Percentiles rank a stretch among this genome's conserved stretches.
Evolutionary conservation across 2,113 vertebrate genomes (phyloP).

Genomic region (Cygnus atratus): DNA sequence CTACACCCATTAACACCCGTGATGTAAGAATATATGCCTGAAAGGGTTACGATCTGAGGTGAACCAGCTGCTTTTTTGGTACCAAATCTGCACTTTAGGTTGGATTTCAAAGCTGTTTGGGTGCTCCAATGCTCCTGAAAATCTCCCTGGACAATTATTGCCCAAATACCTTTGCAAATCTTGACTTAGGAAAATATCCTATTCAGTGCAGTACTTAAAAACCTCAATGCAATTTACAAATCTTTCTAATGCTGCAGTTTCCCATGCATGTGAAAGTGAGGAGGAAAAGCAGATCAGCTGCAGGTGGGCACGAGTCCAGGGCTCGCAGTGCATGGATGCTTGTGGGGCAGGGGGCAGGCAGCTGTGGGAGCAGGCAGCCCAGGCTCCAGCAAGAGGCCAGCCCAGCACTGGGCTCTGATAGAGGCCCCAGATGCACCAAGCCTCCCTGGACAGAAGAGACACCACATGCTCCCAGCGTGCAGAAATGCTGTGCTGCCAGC

Average conservation of each 20-base stretch:
- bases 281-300: conserved; percentile 52
- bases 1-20: background rate
- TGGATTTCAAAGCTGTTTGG: background rate
- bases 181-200: conserved; percentile 41
- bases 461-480: background rate
- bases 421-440: no score
- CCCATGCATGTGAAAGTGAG: conserved; percentile 37
- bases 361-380: background rate
- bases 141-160: background rate
- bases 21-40: background rate
- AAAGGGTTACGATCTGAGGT: background rate
- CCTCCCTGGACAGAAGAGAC: background rate
- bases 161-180: conserved; percentile 55
- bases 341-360: no score
- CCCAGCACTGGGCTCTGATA: background rate
- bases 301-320: background rate
- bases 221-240: conserved; percentile 44
- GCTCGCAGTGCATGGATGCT: background rate
- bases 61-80: background rate
- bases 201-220: background rate
- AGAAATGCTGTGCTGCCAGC: background rate
- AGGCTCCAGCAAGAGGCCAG: no score
- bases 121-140: background rate
- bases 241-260: conserved; percentile 25
- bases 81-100: background rate